Evolutionary conservation across 64 coral and sea anemone species (phyloP), one percentile per base, ranked within the genome.

Genomic region (Trachythela sp.): DNA sequence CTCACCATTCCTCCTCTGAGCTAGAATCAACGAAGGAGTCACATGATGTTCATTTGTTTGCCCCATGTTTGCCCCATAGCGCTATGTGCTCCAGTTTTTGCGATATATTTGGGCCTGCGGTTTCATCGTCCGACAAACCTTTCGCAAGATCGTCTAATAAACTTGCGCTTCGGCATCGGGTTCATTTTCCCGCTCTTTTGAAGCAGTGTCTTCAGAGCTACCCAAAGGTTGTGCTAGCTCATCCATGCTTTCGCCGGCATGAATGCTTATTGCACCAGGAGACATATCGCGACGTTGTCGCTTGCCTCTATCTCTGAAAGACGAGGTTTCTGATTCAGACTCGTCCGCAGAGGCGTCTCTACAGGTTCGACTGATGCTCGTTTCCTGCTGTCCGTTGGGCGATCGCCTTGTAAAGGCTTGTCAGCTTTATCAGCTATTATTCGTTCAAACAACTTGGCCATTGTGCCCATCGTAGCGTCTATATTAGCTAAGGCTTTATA

Each of bases 141-240:
- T 80, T 80, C 33, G 33, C 75, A 30, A 37, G 37, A 80, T 80
- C 75, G 10, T 80, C 75, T 80, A 13, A 37, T 3, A 80, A 14
- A 37, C 35, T 1, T 13, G 9, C 27, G 9, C 75, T 36, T 80
- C 4, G 37, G 8, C 33, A 18, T 35, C 75, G 30, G 75, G 75
- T 36, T 80, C 31, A 39, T 80, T 80, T 80, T 80, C 75, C 34
- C 30, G 75, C 75, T 35, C 75, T 80, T 80, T 80, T 80, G 20
- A n/a, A n/a, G n/a, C n/a, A n/a, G n/a, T n/a, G n/a, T n/a, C n/a
- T n/a, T n/a, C 56, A 64, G 18, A 26, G 56, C 24, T 22, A 18
- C 56, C 56, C 26, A 64, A n/a, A 64, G 22, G 56, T 18, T 64
- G 56, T 64, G 56, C 56, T 64, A 64, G 1, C 13, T 64, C 56